phyloP scores from a whole-genome alignment of 2,888 invertebrate genomes.

The Vannuccia rotundouncinata region DNA sequence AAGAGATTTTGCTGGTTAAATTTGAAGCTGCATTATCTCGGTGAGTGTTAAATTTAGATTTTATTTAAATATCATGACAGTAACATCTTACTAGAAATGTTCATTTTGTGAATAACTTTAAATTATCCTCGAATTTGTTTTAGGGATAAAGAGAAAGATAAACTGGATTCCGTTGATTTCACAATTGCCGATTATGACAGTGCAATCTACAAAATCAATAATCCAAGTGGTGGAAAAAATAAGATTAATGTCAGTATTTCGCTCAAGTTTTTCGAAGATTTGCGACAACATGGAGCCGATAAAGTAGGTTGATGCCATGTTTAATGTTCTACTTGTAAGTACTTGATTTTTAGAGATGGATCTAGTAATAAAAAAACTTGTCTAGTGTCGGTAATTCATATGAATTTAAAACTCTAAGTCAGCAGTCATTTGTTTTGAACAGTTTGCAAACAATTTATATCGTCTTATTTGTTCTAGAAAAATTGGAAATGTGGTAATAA shows the following conservation, averaged over 20 bases:
- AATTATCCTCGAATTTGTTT: no score
- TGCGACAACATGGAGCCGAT: slow-evolving; percentile 95
- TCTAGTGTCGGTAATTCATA: no score
- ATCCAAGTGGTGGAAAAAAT: slow-evolving; percentile 59
- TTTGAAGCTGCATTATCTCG: slow-evolving; percentile 31
- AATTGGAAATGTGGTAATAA: no score
- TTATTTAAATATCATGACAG: not conserved
- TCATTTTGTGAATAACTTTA: not conserved
- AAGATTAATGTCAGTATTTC: slow-evolving; percentile 81
- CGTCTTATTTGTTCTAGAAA: no score
- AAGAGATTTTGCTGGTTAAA: slow-evolving; percentile 27
- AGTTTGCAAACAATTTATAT: no score
- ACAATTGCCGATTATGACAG: slow-evolving; percentile 88
- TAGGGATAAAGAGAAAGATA: no score
- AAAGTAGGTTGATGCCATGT: slow-evolving; percentile 64
- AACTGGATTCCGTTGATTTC: slow-evolving; percentile 33
- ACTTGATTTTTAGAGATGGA: no score
- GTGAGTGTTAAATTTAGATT: not conserved
- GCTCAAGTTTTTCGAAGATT: slow-evolving; percentile 92
- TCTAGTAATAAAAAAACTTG: no score
- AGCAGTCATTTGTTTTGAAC: no score
- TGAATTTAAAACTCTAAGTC: no score
- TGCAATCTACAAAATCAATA: slow-evolving; percentile 93
- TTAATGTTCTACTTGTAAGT: no score
- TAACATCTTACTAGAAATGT: not conserved